phyloP scores from a whole-genome alignment of 1,140 invertebrate species.

The Pogonognathellus flavescens region DNA sequence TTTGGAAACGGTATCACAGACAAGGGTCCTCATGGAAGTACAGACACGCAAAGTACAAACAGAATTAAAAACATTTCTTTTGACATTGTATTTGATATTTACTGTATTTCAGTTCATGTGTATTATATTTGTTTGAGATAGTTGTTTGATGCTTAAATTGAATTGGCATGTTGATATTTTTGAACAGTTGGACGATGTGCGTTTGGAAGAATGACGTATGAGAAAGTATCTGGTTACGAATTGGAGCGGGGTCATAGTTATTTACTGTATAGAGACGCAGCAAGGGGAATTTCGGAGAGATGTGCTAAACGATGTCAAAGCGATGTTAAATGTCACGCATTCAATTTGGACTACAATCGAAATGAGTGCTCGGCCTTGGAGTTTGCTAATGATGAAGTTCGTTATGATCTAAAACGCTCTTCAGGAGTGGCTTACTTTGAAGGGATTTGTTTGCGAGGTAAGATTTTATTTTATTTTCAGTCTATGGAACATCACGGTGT shows the following conservation, averaged over 20 bases:
- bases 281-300: conserved; percentile 70
- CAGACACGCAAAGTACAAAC: conserved; percentile 63
- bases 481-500: neutral
- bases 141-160: neutral
- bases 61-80: neutral
- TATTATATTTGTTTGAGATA: too few relatives aligned
- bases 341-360: conserved; percentile 71
- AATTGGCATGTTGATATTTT: neutral
- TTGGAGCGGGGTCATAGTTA: conserved; percentile 68
- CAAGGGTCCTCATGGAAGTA: conserved; percentile 58
- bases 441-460: conserved; percentile 71
- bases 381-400: conserved; percentile 68
- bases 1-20: conserved; percentile 59
- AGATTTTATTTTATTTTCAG: neutral
- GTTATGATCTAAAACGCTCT: conserved; percentile 69
- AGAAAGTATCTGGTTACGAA: conserved; percentile 71
- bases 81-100: too few relatives aligned
- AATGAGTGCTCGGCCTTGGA: conserved; percentile 71
- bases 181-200: conserved; percentile 67
- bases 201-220: conserved; percentile 70
- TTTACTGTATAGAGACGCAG: conserved; percentile 68
- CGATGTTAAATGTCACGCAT: conserved; percentile 70
- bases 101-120: too few relatives aligned
- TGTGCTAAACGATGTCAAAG: conserved; percentile 70
- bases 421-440: conserved; percentile 72